A percentile compares a stretch with the other conserved stretches of the same genome.
Evolutionary conservation across 2,888 invertebrate genomes (phyloP).

Genomic region (Phyto melanocephala): DNA sequence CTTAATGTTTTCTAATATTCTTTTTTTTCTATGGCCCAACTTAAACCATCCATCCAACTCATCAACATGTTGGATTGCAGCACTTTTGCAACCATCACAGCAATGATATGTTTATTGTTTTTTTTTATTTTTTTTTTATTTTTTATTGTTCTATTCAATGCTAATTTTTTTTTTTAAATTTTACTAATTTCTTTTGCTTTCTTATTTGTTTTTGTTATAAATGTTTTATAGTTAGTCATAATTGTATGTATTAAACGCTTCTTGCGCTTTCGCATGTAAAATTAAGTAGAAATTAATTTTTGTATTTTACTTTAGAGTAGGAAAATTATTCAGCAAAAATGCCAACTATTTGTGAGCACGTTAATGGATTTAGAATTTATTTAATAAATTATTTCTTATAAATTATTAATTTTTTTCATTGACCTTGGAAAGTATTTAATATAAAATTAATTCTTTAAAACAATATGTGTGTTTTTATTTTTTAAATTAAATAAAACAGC

Average conservation of each 20-base stretch:
- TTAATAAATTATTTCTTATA: too few relatives aligned
- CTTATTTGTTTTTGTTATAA: background rate
- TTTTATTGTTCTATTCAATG: background rate
- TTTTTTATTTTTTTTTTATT: background rate
- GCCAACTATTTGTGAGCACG: background rate
- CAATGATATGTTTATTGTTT: background rate
- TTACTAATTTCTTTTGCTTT: background rate
- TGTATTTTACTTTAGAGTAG: background rate
- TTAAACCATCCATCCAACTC: background rate
- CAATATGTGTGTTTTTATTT: too few relatives aligned
- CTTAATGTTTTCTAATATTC: background rate
- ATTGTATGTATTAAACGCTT: background rate
- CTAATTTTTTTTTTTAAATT: background rate
- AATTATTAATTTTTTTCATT: too few relatives aligned
- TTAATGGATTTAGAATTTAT: background rate
- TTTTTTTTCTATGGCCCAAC: too few relatives aligned
- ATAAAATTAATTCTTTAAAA: too few relatives aligned
- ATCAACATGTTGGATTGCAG: background rate
- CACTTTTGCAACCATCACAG: background rate
- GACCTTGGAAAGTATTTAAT: too few relatives aligned
- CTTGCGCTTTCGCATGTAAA: background rate
- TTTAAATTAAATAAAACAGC: too few relatives aligned
- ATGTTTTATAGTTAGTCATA: background rate
- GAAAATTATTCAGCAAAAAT: slow-evolving; percentile 28
- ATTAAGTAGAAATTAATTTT: background rate